phyloP scores from a whole-genome alignment of 23 tunicate species.

The Clavelina lepadiformis region DNA sequence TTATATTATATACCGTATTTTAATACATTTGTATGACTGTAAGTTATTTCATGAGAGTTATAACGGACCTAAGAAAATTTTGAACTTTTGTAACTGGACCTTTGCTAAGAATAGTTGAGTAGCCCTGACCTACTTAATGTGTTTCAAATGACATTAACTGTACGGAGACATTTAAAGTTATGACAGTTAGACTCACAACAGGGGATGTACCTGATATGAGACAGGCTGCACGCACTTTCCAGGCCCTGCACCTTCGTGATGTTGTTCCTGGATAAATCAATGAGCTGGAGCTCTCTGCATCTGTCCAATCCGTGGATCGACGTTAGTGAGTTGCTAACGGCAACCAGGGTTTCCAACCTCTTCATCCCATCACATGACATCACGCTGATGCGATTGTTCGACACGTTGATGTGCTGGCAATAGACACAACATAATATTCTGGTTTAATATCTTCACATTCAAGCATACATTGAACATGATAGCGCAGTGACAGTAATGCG shows the following conservation, averaged over 20 bases:
- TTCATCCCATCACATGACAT: constrained; percentile 71
- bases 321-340: constrained; percentile 42
- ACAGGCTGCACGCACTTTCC: constrained; percentile 33
- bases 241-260: constrained; percentile 62
- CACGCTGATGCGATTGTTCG: constrained; percentile 43
- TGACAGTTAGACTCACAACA: not conserved
- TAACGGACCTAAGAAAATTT: too few relatives aligned
- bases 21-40: too few relatives aligned
- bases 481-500: too few relatives aligned
- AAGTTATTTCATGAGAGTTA: too few relatives aligned
- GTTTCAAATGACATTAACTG: too few relatives aligned
- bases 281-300: constrained; percentile 39
- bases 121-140: too few relatives aligned
- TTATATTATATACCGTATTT: too few relatives aligned
- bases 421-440: not conserved
- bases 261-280: constrained; percentile 58
- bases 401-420: constrained; percentile 68
- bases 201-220: constrained; percentile 30
- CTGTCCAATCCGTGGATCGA: constrained; percentile 63
- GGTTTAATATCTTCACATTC: not conserved
- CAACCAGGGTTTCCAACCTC: constrained; percentile 55
- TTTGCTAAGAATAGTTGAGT: too few relatives aligned
- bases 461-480: not conserved
- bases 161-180: too few relatives aligned
- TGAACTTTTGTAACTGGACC: too few relatives aligned